Evolutionary conservation across 2,113 vertebrate species (phyloP).

Genomic region (Meleagris gallopavo): DNA sequence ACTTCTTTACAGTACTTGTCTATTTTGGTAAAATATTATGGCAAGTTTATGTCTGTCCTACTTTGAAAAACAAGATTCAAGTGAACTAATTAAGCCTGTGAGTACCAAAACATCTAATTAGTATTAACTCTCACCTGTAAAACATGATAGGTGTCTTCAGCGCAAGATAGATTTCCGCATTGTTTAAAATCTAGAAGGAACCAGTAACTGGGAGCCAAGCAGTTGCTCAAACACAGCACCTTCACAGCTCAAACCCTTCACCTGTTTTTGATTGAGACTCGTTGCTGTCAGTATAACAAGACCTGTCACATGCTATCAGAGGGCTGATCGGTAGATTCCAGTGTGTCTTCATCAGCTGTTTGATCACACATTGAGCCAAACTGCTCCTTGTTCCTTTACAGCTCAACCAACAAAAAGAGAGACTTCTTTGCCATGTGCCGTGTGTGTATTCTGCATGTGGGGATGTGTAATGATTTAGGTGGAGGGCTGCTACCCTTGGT

Average conservation of each 20-base stretch:
- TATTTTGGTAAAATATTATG: conserved; percentile 74
- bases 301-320: conserved; percentile 34
- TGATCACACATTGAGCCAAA: conserved; percentile 56
- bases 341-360: conserved; percentile 5
- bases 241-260: conserved; percentile 56
- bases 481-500: conserved; percentile 42
- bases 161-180: background rate
- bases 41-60: conserved; percentile 62
- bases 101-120: conserved; percentile 73
- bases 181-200: conserved; percentile 21
- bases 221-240: conserved; percentile 9
- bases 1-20: conserved; percentile 31
- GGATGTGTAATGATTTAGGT: background rate
- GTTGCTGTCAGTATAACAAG: conserved; percentile 39
- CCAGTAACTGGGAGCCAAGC: background rate
- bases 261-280: conserved; percentile 12
- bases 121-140: conserved; percentile 68
- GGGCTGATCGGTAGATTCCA: conserved; percentile 34
- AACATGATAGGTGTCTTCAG: background rate
- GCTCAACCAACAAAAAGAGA: background rate
- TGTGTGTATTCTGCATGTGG: background rate
- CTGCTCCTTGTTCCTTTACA: background rate
- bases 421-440: accelerated
- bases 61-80: conserved; percentile 74
- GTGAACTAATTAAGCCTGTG: conserved; percentile 72